phyloP scores from a whole-genome alignment of 1,140 invertebrate genomes.

The Anagrus nilaparvatae region DNA sequence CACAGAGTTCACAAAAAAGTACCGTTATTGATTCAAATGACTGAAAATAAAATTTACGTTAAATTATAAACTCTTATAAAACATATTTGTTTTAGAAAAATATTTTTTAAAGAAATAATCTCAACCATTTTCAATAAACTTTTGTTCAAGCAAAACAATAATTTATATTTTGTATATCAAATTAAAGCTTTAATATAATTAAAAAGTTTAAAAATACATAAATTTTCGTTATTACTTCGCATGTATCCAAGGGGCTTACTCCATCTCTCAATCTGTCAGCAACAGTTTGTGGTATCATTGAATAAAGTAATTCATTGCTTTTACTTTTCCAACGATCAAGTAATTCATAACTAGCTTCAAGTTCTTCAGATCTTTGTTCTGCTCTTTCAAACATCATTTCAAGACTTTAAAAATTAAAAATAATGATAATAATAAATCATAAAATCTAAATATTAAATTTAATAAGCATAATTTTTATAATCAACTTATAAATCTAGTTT shows the following conservation, averaged over 20 bases:
- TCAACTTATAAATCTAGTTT: too few relatives aligned
- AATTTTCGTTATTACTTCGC: conserved; percentile 49
- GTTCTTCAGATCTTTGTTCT: conserved; percentile 60
- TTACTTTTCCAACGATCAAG: conserved; percentile 75
- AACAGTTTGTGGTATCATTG: conserved; percentile 79
- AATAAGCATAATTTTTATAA: too few relatives aligned
- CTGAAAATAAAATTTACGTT: conserved; percentile 35
- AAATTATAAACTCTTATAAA: too few relatives aligned
- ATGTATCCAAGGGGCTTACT: conserved; percentile 62
- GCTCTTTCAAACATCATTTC: conserved; percentile 74
- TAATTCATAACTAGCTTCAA: conserved; percentile 60
- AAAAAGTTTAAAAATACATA: too few relatives aligned
- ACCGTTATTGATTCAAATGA: conserved; percentile 52
- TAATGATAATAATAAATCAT: conserved; percentile 2
- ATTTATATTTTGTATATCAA: too few relatives aligned
- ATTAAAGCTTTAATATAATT: too few relatives aligned
- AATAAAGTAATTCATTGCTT: conserved; percentile 81
- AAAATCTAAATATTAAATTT: background rate
- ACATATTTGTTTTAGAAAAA: too few relatives aligned
- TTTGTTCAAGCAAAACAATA: too few relatives aligned
- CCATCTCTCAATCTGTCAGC: conserved; percentile 60
- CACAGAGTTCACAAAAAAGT: conserved; percentile 52
- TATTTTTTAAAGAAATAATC: too few relatives aligned
- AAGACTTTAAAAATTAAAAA: conserved; percentile 40
- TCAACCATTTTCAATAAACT: too few relatives aligned